phyloP scores from a whole-genome alignment of 2,113 vertebrate species.

The Mus musculus region GRCm39 chr5:62563001-62563500 shows the following conservation, averaged over 20 bases:
- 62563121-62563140: conserved; percentile 58
- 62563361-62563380: conserved; percentile 79
- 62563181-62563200: conserved; percentile 65
- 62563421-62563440: conserved; percentile 86
- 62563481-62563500: conserved; percentile 58
- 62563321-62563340: conserved; percentile 83
- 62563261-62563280: conserved; percentile 73
- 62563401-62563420: conserved; percentile 84
- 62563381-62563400: conserved; percentile 81
- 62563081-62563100: conserved; percentile 36
- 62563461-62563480: conserved; percentile 75
- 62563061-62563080: conserved; percentile 52
- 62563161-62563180: conserved; percentile 42
- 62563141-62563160: conserved; percentile 73
- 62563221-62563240: conserved; percentile 78
- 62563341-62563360: conserved; percentile 87
- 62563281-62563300: conserved; percentile 79
- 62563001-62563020: conserved; percentile 52
- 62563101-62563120: conserved; percentile 57
- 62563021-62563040: conserved; percentile 51
- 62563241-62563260: conserved; percentile 79
- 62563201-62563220: conserved; percentile 69
- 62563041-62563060: conserved; percentile 66
- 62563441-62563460: conserved; percentile 80
- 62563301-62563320: conserved; percentile 80